Percentiles rank a stretch among this genome's conserved stretches.
These are phyloP conservation scores for Montipora sp. DNA, from an alignment of 64 coral and sea anemone genomes.

Conservation along the genomic window DNA sequence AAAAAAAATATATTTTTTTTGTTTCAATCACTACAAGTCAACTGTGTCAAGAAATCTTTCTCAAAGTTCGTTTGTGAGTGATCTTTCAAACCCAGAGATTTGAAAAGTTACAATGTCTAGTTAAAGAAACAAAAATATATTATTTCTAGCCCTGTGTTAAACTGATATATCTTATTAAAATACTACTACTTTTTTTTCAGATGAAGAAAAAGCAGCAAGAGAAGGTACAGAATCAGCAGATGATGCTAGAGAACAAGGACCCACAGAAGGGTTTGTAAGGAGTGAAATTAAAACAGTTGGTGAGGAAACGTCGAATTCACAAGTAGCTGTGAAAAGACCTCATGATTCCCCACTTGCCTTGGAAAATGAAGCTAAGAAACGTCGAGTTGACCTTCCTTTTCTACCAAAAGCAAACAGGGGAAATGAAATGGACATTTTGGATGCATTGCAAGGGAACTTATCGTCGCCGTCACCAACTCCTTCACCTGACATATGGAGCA, in stretches of 20 bases:
- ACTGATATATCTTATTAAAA: not conserved
- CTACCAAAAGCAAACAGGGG: conserved; percentile 75
- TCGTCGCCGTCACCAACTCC: conserved; percentile 83
- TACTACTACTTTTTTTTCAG: not conserved
- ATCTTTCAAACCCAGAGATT: too few species aligned
- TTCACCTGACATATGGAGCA: conserved; percentile 77
- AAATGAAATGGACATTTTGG: conserved; percentile 86
- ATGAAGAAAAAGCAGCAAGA: conserved; percentile 82
- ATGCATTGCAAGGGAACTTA: conserved; percentile 85
- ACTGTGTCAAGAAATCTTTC: too few species aligned
- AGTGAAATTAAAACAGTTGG: conserved; percentile 85
- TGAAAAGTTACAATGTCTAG: too few species aligned
- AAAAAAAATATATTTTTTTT: too few species aligned
- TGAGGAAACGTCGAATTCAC: conserved; percentile 77
- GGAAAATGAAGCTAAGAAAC: conserved; percentile 80
- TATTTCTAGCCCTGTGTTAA: not conserved
- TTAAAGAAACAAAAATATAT: not conserved
- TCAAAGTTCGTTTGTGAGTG: too few species aligned
- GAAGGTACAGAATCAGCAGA: conserved; percentile 68
- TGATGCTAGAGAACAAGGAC: conserved; percentile 11
- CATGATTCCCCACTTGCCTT: conserved; percentile 41
- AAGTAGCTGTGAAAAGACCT: conserved; percentile 74
- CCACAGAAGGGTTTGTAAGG: conserved; percentile 38
- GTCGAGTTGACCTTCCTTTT: conserved; percentile 76
- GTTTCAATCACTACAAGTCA: too few species aligned